Evolutionary conservation across 2,113 vertebrate species (phyloP).

Genomic region (Gobiocypris rarus): DNA sequence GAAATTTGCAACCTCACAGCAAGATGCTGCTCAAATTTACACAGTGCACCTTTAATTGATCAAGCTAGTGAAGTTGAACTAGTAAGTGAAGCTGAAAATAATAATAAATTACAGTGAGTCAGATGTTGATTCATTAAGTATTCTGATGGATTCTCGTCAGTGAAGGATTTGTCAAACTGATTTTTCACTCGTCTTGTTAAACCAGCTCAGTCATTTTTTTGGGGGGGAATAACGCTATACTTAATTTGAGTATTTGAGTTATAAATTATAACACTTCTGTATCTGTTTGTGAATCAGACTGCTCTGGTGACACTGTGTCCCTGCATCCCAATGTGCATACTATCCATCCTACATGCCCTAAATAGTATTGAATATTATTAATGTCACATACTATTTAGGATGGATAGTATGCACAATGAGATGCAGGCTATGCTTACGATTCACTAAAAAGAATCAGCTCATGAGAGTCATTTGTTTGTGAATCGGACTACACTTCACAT

Average conservation of each 20-base stretch:
- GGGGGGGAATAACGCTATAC: neutral
- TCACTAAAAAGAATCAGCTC: neutral
- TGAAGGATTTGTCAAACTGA: neutral
- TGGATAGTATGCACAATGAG: too few relatives aligned
- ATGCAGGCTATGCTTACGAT: neutral
- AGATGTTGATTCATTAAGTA: neutral
- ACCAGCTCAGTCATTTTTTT: neutral
- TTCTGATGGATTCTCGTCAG: neutral
- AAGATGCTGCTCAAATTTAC: too few relatives aligned
- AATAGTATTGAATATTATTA: too few relatives aligned
- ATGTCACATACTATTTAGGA: too few relatives aligned
- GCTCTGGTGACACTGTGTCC: neutral
- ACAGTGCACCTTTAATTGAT: too few relatives aligned
- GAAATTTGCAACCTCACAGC: too few relatives aligned
- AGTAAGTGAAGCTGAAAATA: neutral
- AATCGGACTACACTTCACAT: neutral
- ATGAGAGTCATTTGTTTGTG: neutral
- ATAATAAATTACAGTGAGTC: neutral
- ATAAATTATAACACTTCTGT: too few relatives aligned
- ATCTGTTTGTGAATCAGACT: neutral
- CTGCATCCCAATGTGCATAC: too few relatives aligned
- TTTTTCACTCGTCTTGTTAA: neutral
- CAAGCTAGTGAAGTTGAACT: too few relatives aligned
- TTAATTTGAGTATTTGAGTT: neutral
- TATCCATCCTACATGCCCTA: too few relatives aligned